A percentile compares a stretch with the other conserved stretches of the same genome.
Conservation (phyloP, 2,797 vertebrate species). For the Falco concolor region DNA sequence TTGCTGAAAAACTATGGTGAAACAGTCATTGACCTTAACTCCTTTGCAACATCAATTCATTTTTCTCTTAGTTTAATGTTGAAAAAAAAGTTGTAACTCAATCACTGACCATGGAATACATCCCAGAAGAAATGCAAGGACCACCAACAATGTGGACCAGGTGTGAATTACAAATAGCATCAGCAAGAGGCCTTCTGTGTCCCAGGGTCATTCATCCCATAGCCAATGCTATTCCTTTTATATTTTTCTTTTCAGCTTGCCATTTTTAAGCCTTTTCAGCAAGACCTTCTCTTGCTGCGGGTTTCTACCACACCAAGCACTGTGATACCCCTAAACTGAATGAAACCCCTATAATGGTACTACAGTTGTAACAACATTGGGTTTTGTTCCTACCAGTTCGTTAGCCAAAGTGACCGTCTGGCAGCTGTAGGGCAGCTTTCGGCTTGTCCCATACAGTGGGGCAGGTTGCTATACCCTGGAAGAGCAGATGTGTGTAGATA, state of each 20-base stretch:
- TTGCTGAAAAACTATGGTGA: background rate
- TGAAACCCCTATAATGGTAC: background rate
- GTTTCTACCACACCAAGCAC: background rate
- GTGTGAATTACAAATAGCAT: background rate
- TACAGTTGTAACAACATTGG: fast-evolving
- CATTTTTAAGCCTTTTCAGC: background rate
- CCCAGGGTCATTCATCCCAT: background rate
- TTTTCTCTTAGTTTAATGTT: background rate
- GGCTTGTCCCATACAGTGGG: background rate
- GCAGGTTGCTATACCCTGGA: background rate
- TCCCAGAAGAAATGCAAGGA: conserved; percentile 1
- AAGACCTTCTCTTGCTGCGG: background rate
- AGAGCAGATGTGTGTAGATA: background rate
- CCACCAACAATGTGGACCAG: background rate
- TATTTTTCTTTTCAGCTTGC: background rate
- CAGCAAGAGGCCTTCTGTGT: background rate
- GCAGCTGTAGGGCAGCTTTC: background rate
- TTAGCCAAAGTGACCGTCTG: background rate
- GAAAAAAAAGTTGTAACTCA: conserved; percentile 6
- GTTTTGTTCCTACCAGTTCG: background rate
- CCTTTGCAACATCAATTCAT: background rate
- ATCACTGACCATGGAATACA: background rate
- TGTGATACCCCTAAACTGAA: background rate
- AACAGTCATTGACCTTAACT: background rate
- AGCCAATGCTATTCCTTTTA: background rate